Evolutionary conservation across 2,888 invertebrate species (phyloP).

Genomic region (Teleiodes luculella): DNA sequence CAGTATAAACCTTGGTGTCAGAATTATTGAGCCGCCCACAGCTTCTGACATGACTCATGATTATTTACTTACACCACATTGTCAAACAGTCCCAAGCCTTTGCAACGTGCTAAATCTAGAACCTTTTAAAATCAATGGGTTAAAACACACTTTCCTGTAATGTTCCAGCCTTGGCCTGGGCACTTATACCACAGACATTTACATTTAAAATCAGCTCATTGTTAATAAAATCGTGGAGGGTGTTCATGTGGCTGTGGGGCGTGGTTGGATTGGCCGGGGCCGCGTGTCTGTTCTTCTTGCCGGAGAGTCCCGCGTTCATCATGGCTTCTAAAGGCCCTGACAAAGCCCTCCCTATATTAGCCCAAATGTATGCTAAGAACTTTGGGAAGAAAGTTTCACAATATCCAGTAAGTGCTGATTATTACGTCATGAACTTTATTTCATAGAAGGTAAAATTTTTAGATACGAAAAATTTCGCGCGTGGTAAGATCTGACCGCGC

Average conservation of each 20-base stretch:
- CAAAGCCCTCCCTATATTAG: not conserved
- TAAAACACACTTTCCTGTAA: no score
- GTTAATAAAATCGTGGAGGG: not conserved
- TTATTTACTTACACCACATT: no score
- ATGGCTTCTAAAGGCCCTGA: not conserved
- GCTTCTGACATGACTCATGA: no score
- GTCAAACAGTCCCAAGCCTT: no score
- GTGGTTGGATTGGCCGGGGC: not conserved
- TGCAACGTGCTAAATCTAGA: no score
- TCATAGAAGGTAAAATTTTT: no score
- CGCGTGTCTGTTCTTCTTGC: not conserved
- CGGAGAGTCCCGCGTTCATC: constrained; percentile 2
- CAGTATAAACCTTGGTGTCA: no score
- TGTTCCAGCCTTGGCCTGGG: not conserved
- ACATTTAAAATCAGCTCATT: not conserved
- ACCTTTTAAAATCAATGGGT: no score
- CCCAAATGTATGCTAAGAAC: constrained; percentile 1
- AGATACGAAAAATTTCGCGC: no score
- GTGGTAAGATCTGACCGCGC: no score
- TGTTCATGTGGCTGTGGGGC: constrained; percentile 11
- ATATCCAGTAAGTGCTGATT: not conserved
- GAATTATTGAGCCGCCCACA: no score
- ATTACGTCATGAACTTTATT: not conserved
- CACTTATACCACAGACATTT: not conserved
- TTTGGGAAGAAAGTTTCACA: not conserved